A percentile compares a stretch with the other conserved stretches of the same genome.
Conservation (phyloP, 2,797 vertebrate genomes). For the Gymnoscopelus microlampas region DNA sequence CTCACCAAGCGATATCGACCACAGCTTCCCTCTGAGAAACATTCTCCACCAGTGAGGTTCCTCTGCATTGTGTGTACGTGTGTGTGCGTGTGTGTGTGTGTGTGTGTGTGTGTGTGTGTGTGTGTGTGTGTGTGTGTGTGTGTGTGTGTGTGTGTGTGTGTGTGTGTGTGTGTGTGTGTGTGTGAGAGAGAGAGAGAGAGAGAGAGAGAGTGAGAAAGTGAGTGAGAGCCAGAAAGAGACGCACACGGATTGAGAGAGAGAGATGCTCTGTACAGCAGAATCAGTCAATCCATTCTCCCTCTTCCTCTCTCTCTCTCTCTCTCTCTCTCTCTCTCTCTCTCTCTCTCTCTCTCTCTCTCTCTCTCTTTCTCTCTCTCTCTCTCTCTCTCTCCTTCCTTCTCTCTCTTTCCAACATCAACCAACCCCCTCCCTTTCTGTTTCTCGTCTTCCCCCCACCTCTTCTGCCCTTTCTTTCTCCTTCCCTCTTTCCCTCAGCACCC, state of each 20-base stretch:
- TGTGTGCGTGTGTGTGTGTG: conserved; percentile 17
- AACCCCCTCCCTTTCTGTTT: not conserved
- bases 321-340: not conserved
- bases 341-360: not conserved
- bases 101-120: conserved; percentile 19
- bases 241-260: conserved; percentile 1
- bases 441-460: conserved; percentile 12
- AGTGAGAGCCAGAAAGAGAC: not conserved
- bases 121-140: conserved; percentile 26
- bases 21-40: conserved; percentile 59
- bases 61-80: conserved; percentile 43
- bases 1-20: conserved; percentile 72
- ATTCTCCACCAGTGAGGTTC: not conserved
- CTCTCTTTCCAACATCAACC: not conserved
- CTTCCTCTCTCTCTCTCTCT: not conserved
- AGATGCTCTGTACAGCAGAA: conserved; percentile 20
- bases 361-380: not conserved
- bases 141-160: not conserved
- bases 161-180: conserved; percentile 15
- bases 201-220: conserved; percentile 13
- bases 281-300: not conserved
- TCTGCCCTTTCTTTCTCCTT: not conserved
- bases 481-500: too few species aligned
- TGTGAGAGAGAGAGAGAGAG: conserved; percentile 11
- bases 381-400: not conserved